Conservation (phyloP, 1,140 invertebrate species). For the Lepidostoma basale region DNA sequence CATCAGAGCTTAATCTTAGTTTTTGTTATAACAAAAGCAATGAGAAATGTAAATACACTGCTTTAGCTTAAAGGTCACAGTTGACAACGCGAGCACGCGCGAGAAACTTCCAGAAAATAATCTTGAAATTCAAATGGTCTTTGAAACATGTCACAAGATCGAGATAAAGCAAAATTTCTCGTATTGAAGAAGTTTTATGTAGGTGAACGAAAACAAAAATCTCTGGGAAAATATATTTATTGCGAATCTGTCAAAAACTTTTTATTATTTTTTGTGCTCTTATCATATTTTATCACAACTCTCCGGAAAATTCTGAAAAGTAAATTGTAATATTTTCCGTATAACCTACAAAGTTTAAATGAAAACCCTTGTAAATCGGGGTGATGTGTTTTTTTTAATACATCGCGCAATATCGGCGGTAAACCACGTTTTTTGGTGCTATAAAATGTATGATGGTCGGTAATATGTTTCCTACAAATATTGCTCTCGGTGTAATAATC, state of each 20-base stretch:
- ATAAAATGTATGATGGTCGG: not conserved
- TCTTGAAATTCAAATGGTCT: no score
- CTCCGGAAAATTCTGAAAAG: not conserved
- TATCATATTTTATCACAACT: constrained; percentile 23
- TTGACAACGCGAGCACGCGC: no score
- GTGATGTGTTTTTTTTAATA: constrained; percentile 3
- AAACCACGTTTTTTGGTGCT: not conserved
- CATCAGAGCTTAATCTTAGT: no score
- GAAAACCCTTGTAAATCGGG: constrained; percentile 9
- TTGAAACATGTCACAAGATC: no score
- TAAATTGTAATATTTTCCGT: constrained; percentile 13
- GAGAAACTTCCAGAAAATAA: no score
- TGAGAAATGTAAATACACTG: no score
- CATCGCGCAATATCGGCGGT: not conserved
- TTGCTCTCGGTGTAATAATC: not conserved
- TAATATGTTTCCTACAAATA: constrained; percentile 2
- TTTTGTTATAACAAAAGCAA: no score
- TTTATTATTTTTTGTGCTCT: constrained; percentile 8
- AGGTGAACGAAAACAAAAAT: constrained; percentile 3
- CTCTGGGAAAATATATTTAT: constrained; percentile 1
- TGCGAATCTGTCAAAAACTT: constrained; percentile 8
- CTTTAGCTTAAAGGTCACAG: no score
- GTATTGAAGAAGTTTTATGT: constrained; percentile 1
- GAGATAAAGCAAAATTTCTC: not conserved
- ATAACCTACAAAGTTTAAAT: constrained; percentile 16